Evolutionary conservation across 2,888 invertebrate species (phyloP), one percentile per base, ranked within the genome.

Genomic region (Drosophila peninsularis): DNA sequence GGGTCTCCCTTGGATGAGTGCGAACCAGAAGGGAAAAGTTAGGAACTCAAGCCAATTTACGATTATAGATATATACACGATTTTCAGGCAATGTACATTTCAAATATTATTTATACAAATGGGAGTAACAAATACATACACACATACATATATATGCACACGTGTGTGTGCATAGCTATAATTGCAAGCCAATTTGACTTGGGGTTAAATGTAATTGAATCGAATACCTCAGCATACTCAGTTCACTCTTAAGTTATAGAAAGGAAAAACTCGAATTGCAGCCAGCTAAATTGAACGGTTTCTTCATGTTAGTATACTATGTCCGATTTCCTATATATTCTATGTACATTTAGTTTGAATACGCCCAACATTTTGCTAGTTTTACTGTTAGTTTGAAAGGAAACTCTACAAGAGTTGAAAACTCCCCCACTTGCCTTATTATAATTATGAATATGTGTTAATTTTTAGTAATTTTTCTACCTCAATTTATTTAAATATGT

Each of bases 401-500:
- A 75, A 67, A 80, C 71, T 88, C 86, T 87, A 67, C 69, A 88
- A 87, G 86, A 88, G 86, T 84, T 65, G 53, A 69, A 72, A 53
- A 47, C 45, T 47, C 68, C 57, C 37, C 76, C 69, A 85, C 88
- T 86, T 86, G 85, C 85, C 85, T 86, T 86, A 84, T 78, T 62
- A 82, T 60, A 77, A 75, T 78, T 78, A 78, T 77, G 71, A 67
- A 76, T 80, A 82, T 88, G 88, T 85, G 88, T 85, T 88, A 87
- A 70, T 86, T 88, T 88, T 88, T 86, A 88, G 87, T 88, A 88
- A 86, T 86, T 80, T 82, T 78, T 88, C 89, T 87, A 87, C 86
- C 86, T 87, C 86, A 87, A 74, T 76, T 82, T 76, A 80, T 82
- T 88, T 85, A 87, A 80, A 60, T 80, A 42, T 42, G 7, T 42